These are phyloP conservation scores for Dugesia japonica DNA, from an alignment of 2,888 invertebrate species.

Conservation along the genomic window DNA sequence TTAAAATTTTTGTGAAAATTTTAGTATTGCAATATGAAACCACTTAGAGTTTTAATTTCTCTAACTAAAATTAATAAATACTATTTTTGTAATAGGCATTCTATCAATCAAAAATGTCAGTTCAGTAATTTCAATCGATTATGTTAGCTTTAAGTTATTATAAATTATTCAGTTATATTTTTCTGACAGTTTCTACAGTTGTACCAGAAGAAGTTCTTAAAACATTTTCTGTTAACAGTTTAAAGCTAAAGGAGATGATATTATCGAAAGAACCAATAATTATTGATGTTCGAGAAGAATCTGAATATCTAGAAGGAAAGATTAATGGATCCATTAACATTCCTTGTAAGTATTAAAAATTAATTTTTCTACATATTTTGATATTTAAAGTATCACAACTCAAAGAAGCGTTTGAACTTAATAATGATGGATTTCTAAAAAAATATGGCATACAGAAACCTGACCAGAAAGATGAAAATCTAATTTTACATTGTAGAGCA, in stretches of 20 bases:
- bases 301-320: background rate
- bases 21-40: no score
- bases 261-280: background rate
- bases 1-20: no score
- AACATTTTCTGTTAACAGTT: background rate
- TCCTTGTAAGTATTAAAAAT: background rate
- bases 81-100: no score
- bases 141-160: no score
- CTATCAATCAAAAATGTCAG: no score
- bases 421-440: background rate
- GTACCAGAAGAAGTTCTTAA: background rate
- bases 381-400: background rate
- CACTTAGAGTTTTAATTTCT: no score
- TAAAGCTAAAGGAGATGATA: background rate
- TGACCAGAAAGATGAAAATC: background rate
- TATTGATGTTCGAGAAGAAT: background rate
- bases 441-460: background rate
- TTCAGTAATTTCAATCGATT: no score
- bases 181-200: no score
- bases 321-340: background rate
- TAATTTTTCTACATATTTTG: background rate
- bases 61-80: no score
- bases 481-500: background rate
- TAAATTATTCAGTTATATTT: no score
- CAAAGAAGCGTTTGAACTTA: background rate